These are phyloP conservation scores for Plebejus argus DNA, from an alignment of 2,888 invertebrate genomes.

Conservation along the genomic window DNA sequence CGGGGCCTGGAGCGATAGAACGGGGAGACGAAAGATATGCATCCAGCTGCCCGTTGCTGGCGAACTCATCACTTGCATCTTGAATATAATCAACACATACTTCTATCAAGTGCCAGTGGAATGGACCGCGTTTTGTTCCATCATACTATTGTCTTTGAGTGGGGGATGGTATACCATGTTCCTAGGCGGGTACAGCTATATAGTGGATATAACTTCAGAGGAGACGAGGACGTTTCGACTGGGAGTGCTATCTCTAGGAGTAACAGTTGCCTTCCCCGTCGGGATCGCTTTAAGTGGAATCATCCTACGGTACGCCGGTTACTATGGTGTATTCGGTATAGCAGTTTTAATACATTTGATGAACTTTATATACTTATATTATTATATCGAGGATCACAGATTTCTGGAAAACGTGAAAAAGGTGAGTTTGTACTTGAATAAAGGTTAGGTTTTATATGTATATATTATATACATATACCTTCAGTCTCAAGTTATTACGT, in stretches of 20 bases:
- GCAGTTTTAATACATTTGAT: not conserved
- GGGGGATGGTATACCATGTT: slow-evolving; percentile 25
- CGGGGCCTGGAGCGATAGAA: slow-evolving; percentile 83
- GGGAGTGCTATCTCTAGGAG: not conserved
- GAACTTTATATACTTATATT: slow-evolving; percentile 8
- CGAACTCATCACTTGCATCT: not conserved
- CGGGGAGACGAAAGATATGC: slow-evolving; percentile 52
- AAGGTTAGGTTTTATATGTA: too few relatives aligned
- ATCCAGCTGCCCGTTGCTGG: slow-evolving; percentile 14
- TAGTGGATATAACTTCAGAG: slow-evolving; percentile 29
- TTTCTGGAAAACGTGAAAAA: not conserved
- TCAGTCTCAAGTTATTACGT: too few relatives aligned
- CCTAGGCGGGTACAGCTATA: slow-evolving; percentile 14
- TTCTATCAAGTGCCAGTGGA: slow-evolving; percentile 25
- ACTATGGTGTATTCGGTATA: slow-evolving; percentile 14
- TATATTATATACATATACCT: too few relatives aligned
- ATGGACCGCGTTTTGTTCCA: slow-evolving; percentile 25
- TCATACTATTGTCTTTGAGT: slow-evolving; percentile 3
- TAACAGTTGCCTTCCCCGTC: not conserved
- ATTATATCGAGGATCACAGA: slow-evolving; percentile 16
- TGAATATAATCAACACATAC: slow-evolving; percentile 27
- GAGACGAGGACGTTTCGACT: slow-evolving; percentile 28
- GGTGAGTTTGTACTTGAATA: not conserved
- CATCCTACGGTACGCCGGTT: not conserved
- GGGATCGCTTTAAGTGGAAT: slow-evolving; percentile 18